phyloP scores from a whole-genome alignment of 1,140 invertebrate species.

The Diploscapter pachys region DNA sequence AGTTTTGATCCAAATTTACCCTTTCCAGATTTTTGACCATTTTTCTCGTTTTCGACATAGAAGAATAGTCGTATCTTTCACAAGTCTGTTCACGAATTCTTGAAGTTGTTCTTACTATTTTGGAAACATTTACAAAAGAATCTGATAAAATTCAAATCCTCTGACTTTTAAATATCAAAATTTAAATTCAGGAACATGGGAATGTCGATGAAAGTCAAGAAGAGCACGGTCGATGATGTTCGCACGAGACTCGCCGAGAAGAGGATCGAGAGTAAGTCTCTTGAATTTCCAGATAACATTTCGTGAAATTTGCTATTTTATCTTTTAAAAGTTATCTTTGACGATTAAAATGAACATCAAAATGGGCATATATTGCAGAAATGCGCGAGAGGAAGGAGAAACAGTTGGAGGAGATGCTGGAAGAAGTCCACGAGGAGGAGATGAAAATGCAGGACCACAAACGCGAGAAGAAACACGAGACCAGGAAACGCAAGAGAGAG shows the following conservation, averaged over 20 bases:
- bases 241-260: constrained; percentile 87
- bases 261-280: constrained; percentile 79
- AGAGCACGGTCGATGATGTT: constrained; percentile 93
- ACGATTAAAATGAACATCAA: neutral
- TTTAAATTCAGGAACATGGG: constrained; percentile 63
- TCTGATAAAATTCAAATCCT: too few species aligned
- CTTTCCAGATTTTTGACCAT: too few species aligned
- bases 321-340: neutral
- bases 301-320: neutral
- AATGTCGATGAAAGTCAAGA: constrained; percentile 97
- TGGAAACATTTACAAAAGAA: too few species aligned
- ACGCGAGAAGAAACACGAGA: constrained; percentile 75
- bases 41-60: too few species aligned
- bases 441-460: constrained; percentile 77
- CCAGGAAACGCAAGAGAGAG: constrained; percentile 62
- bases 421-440: constrained; percentile 95
- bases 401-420: constrained; percentile 81
- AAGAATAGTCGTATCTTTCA: too few species aligned
- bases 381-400: constrained; percentile 89
- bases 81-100: constrained; percentile 59
- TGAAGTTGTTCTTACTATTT: neutral
- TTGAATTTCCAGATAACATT: neutral
- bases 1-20: too few species aligned
- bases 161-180: neutral
- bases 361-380: constrained; percentile 20